A percentile compares a stretch with the other conserved stretches of the same genome.
Evolutionary conservation across 2,113 vertebrate species (phyloP).

Genomic region (Platanista minor): DNA sequence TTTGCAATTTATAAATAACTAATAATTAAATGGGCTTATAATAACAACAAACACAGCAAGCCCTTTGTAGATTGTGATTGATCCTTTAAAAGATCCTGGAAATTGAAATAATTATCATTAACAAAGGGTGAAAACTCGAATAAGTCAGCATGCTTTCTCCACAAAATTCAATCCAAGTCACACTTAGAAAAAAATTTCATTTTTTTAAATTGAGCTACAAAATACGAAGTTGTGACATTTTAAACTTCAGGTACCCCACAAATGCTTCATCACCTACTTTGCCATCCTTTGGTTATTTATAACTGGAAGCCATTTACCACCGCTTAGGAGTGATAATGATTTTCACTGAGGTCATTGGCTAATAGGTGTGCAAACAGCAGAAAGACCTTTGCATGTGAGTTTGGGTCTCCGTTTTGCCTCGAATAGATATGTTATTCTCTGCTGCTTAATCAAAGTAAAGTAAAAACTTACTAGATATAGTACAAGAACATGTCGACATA

Average conservation of each 20-base stretch:
- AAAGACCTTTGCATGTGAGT: neutral
- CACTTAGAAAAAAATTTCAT: neutral
- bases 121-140: neutral
- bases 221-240: neutral
- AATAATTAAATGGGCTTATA: slow-evolving; percentile 14
- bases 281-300: neutral
- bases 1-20: neutral
- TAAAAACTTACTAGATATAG: neutral
- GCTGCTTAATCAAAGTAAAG: neutral
- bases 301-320: neutral
- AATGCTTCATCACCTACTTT: neutral
- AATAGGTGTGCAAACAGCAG: neutral
- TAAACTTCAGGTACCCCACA: neutral
- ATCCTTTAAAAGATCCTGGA: neutral
- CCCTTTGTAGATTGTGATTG: neutral
- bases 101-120: neutral
- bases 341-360: neutral
- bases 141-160: neutral
- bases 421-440: neutral
- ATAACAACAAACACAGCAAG: neutral
- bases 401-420: neutral
- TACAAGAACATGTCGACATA: neutral
- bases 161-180: neutral
- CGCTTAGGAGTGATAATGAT: neutral
- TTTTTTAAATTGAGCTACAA: neutral